phyloP scores from a whole-genome alignment of 2,113 vertebrate species.

The Catharus minimus region DNA sequence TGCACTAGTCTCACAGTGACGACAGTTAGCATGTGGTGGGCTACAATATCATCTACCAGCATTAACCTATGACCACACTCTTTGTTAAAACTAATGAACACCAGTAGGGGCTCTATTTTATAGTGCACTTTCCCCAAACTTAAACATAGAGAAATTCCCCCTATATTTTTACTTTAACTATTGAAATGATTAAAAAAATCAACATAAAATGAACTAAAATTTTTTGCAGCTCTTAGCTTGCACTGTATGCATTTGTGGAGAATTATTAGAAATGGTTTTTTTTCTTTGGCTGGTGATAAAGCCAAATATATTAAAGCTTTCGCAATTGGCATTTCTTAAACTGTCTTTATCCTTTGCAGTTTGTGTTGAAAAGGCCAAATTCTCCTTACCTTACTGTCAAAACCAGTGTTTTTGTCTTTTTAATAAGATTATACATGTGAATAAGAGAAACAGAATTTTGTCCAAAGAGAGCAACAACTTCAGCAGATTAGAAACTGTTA shows the following conservation, averaged over 20 bases:
- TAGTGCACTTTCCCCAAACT: background rate
- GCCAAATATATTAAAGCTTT: background rate
- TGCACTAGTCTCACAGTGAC: background rate
- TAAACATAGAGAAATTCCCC: background rate
- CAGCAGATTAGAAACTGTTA: background rate
- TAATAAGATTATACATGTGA: background rate
- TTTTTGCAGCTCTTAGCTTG: background rate
- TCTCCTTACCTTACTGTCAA: background rate
- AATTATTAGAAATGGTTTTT: background rate
- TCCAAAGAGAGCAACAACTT: background rate
- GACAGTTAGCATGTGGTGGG: constrained; percentile 10
- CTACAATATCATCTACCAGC: background rate
- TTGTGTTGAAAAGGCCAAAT: background rate
- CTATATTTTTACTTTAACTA: background rate
- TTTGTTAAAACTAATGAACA: constrained; percentile 62
- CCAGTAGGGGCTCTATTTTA: constrained; percentile 45
- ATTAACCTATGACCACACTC: constrained; percentile 49
- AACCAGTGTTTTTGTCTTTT: background rate
- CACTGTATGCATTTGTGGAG: background rate
- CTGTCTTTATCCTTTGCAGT: background rate
- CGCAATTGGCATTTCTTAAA: background rate
- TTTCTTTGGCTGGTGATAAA: background rate
- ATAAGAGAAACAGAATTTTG: background rate
- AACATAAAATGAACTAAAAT: background rate
- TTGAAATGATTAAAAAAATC: background rate